These are phyloP conservation scores for Zeuzera pyrina DNA, from an alignment of 2,888 invertebrate species.

Conservation along the genomic window DNA sequence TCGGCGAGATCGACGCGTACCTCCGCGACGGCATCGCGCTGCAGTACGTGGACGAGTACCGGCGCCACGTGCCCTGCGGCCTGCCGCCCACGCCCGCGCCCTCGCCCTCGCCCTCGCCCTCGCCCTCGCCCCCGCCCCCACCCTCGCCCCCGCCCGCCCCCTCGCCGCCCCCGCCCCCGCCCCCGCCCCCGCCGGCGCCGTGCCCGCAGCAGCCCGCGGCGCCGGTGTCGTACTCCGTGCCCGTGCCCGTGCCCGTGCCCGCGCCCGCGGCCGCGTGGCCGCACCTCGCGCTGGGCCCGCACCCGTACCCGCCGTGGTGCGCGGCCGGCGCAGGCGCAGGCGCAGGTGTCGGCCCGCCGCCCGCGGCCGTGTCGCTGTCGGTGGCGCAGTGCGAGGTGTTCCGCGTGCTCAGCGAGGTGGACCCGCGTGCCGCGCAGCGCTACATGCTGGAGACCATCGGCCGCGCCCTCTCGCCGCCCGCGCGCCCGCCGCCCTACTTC, in stretches of 20 bases:
- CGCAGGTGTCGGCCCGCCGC: neutral
- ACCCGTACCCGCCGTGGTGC: conserved; percentile 1
- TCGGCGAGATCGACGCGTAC: conserved; percentile 46
- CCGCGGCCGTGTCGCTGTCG: conserved; percentile 23
- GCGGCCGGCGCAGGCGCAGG: neutral
- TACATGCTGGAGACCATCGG: conserved; percentile 35
- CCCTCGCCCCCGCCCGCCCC: conserved; percentile 5
- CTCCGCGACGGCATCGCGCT: conserved; percentile 56
- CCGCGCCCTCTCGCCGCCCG: conserved; percentile 16
- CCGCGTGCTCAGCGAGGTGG: conserved; percentile 27
- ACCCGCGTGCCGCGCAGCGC: conserved; percentile 35
- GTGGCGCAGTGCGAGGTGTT: conserved; percentile 35
- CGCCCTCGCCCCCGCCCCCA: conserved; percentile 7
- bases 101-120: conserved; percentile 8
- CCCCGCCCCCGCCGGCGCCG: conserved; percentile 1
- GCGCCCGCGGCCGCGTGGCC: conserved; percentile 3
- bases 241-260: conserved; percentile 1
- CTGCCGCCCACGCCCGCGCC: conserved; percentile 17
- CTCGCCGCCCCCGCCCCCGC: conserved; percentile 2
- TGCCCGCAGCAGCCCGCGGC: conserved; percentile 2
- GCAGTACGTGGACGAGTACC: conserved; percentile 52
- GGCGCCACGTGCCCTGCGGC: conserved; percentile 43
- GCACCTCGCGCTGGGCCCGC: conserved; percentile 1
- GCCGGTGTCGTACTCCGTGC: conserved; percentile 3
- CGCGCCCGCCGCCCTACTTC: neutral